A percentile compares a stretch with the other conserved stretches of the same genome.
These are phyloP conservation scores for Phalanger gymnotis DNA, from an alignment of 2,797 vertebrate genomes.

Conservation along the genomic window DNA sequence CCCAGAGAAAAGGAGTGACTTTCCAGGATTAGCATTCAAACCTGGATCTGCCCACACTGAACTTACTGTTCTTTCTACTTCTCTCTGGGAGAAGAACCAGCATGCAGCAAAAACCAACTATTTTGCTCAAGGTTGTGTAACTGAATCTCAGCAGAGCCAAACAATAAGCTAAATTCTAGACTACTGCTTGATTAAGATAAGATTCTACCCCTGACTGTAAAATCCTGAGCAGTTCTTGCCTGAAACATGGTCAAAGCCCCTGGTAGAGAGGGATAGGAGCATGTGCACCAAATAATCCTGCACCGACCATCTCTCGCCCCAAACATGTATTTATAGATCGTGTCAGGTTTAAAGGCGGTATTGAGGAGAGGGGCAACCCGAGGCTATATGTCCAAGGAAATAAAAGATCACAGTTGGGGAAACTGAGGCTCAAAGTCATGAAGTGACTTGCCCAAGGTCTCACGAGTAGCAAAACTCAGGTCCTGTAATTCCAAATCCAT, in stretches of 20 bases:
- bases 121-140: conserved; percentile 32
- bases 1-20: neutral
- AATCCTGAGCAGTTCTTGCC: neutral
- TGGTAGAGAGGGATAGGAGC: neutral
- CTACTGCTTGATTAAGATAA: neutral
- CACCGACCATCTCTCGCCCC: neutral
- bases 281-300: neutral
- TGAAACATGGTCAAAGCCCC: neutral
- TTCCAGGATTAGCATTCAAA: neutral
- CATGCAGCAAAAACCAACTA: neutral
- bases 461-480: neutral
- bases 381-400: neutral
- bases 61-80: neutral
- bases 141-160: conserved; percentile 35
- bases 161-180: conserved; percentile 27
- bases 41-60: neutral
- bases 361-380: neutral
- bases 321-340: neutral
- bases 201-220: neutral
- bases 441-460: neutral
- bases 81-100: neutral
- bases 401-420: neutral
- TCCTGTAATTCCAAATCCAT: neutral
- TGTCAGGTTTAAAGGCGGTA: neutral
- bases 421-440: neutral